Evolutionary conservation across 1,140 invertebrate species (phyloP), one percentile per base, ranked within the genome.

Genomic region (Aricia agestis): DNA sequence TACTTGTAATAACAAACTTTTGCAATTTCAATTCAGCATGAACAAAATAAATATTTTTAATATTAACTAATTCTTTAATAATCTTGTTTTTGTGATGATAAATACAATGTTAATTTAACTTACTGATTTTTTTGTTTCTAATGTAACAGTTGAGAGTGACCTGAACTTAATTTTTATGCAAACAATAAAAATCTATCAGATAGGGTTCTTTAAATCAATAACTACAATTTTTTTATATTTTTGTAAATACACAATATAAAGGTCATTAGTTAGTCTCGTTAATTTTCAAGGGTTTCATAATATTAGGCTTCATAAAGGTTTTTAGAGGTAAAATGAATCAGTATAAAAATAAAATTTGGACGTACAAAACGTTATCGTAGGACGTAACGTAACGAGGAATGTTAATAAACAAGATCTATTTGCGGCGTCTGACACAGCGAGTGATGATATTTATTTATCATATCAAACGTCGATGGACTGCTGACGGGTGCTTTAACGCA

Each of bases 391-490:
- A 11, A 13, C 59, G 59, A 52, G 45, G 45, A 52, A 52, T 52
- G 45, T 25, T 69, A 72, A 72, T 70, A 67, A 41, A 66, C 66
- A 72, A 63, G 18, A 69, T 77, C 78, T 82, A 82, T 81, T 82
- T 81, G 74, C 74, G 77, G 75, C 41, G 41, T 68, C 74, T 79
- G 79, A 81, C 79, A 78, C 72, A 76, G 59, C 63, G 19, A 18
- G 13, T 68, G 65, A 71, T 61, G 36, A 71, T 76, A 76, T 72
- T 72, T 57, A 72, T 67, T 76, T 76, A 74, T 78, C 74, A 67
- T 70, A 66, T 69, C 68, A 65, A 66, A 67, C 41, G 63, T 36
- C 52, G 36, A 45, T 41, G 41, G 66, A 18, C 66, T 67, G 45
- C 11, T 1, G 45, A 52, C 45, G 36, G 42, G 17, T n/a, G n/a